These are phyloP conservation scores for Aldabrachelys gigantea DNA, from an alignment of 2,113 vertebrate genomes.

Conservation along the genomic window DNA sequence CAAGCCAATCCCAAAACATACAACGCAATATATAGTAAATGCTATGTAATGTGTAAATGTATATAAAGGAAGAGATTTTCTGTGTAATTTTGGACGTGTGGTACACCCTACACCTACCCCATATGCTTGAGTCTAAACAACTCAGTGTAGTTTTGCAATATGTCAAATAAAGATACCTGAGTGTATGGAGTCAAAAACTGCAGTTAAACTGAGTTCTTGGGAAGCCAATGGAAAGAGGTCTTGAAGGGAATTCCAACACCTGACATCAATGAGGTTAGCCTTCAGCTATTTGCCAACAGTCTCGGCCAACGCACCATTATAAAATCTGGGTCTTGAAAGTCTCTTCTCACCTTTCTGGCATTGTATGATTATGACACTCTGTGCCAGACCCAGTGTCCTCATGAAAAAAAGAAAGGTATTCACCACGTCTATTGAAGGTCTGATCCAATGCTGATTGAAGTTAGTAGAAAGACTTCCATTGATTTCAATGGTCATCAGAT, in stretches of 20 bases:
- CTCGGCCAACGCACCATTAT: background rate
- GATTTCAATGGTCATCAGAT: background rate
- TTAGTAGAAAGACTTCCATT: background rate
- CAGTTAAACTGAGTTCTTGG: background rate
- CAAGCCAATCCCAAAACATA: background rate
- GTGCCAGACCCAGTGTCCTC: background rate
- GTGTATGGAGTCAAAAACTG: too few species aligned
- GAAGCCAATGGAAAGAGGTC: background rate
- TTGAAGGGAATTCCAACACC: background rate
- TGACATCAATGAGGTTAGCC: background rate
- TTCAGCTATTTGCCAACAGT: background rate
- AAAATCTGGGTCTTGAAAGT: background rate
- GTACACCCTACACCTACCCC: too few species aligned
- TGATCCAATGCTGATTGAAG: background rate
- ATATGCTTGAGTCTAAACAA: background rate
- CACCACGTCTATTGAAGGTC: background rate
- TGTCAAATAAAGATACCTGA: background rate
- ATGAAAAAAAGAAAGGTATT: background rate
- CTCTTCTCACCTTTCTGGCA: background rate
- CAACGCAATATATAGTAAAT: background rate
- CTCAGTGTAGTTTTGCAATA: background rate
- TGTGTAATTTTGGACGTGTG: background rate
- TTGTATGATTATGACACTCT: background rate
- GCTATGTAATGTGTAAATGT: background rate
- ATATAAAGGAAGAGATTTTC: background rate